Conservation (phyloP, 2,113 vertebrate species). For the Phaethon lepturus region DNA sequence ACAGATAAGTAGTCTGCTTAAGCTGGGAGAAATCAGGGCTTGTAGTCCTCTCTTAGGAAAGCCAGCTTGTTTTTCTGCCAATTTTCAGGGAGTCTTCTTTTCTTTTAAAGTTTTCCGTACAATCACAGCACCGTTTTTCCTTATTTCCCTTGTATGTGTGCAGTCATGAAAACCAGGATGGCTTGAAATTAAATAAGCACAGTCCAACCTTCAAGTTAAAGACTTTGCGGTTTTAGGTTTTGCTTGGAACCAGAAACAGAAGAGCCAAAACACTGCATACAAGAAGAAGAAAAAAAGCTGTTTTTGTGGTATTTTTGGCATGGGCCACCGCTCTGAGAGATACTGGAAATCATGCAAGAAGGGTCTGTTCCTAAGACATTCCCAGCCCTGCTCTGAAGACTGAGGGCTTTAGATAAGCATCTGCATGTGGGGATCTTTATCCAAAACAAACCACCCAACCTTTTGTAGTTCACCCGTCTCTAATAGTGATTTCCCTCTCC, state of each 20-base stretch:
- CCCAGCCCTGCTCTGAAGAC: background rate
- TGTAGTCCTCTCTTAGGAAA: background rate
- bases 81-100: background rate
- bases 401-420: constrained; percentile 32
- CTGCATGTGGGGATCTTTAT: background rate
- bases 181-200: background rate
- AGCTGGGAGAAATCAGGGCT: background rate
- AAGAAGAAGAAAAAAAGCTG: background rate
- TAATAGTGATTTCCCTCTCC: background rate
- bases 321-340: background rate
- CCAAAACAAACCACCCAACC: constrained; percentile 24
- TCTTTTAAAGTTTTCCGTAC: background rate
- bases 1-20: background rate
- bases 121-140: background rate
- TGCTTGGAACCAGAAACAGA: constrained; percentile 9
- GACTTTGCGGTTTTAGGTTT: background rate
- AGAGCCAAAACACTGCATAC: background rate
- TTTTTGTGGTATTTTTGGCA: constrained; percentile 33
- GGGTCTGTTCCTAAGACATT: constrained; percentile 10
- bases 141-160: background rate
- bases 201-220: background rate
- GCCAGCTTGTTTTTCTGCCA: background rate
- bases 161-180: background rate
- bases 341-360: constrained; percentile 29
- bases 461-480: background rate